These are phyloP conservation scores for Xyliphius kryptos DNA, from an alignment of 2,113 vertebrate genomes.

Conservation along the genomic window DNA sequence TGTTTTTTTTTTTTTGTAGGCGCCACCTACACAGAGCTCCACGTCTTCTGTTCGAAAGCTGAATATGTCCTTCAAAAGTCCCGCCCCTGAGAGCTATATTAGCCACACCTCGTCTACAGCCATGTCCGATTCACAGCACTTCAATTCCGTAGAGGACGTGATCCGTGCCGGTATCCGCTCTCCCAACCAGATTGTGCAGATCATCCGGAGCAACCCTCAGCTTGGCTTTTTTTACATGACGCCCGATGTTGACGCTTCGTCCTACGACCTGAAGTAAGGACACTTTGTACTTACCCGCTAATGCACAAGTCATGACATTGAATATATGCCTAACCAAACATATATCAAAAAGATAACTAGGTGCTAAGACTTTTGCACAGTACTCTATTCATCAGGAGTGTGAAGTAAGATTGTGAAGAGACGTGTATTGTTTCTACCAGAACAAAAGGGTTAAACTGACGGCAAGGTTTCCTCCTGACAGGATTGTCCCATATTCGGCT, in stretches of 20 bases:
- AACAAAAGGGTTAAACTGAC: too few relatives aligned
- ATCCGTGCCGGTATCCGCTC: constrained; percentile 56
- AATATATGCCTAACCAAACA: too few relatives aligned
- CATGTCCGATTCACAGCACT: constrained; percentile 28
- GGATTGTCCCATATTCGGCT: constrained; percentile 62
- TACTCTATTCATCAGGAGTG: too few relatives aligned
- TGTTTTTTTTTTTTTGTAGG: not conserved
- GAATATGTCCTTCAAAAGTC: constrained; percentile 31
- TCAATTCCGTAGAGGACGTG: constrained; percentile 61
- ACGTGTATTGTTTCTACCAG: too few relatives aligned
- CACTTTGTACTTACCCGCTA: too few relatives aligned
- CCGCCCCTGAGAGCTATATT: constrained; percentile 31
- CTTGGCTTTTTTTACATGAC: constrained; percentile 72
- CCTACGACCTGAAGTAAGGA: constrained; percentile 66
- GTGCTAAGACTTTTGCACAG: too few relatives aligned
- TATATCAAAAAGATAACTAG: too few relatives aligned
- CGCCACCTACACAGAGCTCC: constrained; percentile 32
- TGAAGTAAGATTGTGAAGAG: too few relatives aligned
- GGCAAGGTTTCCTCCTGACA: constrained; percentile 31
- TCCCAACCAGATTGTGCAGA: constrained; percentile 61
- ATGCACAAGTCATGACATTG: too few relatives aligned
- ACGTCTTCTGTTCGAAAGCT: constrained; percentile 49
- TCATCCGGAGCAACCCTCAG: constrained; percentile 62
- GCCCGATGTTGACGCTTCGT: constrained; percentile 57
- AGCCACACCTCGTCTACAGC: constrained; percentile 29